A percentile compares a stretch with the other conserved stretches of the same genome.
These are phyloP conservation scores for Lepidocolaptes lacrymiger DNA, from an alignment of 2,797 vertebrate species.

Conservation along the genomic window DNA sequence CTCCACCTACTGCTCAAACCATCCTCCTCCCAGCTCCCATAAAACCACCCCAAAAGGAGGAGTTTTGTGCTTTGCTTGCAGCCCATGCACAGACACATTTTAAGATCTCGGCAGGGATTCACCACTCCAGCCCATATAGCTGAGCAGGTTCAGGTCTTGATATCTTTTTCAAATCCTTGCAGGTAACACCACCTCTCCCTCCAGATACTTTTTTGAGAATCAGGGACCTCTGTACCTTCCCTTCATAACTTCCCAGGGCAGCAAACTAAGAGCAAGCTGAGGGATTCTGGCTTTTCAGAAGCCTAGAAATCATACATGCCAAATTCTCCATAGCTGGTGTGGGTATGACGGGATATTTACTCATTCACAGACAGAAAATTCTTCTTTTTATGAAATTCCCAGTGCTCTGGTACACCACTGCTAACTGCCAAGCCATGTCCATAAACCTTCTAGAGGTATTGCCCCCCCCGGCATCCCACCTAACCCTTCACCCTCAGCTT, in stretches of 20 bases:
- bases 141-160: neutral
- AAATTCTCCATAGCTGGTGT: neutral
- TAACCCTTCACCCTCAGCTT: neutral
- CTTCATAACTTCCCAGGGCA: neutral
- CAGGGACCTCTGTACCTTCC: neutral
- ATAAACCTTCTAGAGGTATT: neutral
- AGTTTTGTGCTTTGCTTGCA: neutral
- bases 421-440: neutral
- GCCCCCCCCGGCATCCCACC: neutral
- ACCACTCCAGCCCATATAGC: fast-evolving
- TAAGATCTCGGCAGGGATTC: neutral
- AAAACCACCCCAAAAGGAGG: neutral
- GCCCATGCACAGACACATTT: neutral
- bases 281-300: neutral
- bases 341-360: fast-evolving
- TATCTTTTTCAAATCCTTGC: neutral
- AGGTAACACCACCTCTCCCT: neutral
- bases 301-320: neutral
- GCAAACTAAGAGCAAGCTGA: neutral
- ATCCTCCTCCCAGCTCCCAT: neutral
- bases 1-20: neutral
- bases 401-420: neutral
- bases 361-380: neutral
- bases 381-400: neutral
- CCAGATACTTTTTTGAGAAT: neutral